These are phyloP conservation scores for Eupithecia vulgata DNA, from an alignment of 2,888 invertebrate species.

Conservation along the genomic window DNA sequence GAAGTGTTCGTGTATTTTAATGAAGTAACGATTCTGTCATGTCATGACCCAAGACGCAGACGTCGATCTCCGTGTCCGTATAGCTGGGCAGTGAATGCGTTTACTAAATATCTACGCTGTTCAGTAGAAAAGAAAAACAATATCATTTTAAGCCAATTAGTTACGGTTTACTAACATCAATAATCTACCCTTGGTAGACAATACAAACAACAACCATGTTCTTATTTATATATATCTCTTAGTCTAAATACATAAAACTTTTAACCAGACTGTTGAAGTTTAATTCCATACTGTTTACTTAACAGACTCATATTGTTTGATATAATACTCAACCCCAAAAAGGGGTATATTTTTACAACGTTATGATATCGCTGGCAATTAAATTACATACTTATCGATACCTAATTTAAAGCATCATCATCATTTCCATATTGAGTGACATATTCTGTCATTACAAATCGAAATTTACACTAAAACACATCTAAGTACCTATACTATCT, in stretches of 20 bases:
- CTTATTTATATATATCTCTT: conserved; percentile 1
- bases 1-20: too few relatives aligned
- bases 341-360: neutral
- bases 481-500: neutral
- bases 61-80: too few relatives aligned
- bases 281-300: neutral
- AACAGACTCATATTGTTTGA: neutral
- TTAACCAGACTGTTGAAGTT: neutral
- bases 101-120: too few relatives aligned
- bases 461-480: neutral
- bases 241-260: neutral
- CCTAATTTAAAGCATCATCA: conserved; percentile 1
- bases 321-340: neutral
- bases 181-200: neutral
- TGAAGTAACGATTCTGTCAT: too few relatives aligned
- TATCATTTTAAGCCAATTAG: neutral
- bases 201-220: neutral
- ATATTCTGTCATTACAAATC: neutral
- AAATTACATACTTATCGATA: neutral
- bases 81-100: too few relatives aligned
- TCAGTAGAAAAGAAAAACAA: neutral
- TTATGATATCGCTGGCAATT: neutral
- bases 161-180: neutral
- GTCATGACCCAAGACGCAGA: too few relatives aligned
- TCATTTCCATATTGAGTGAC: neutral